phyloP scores from a whole-genome alignment of 2,797 vertebrate genomes.

The Craterocephalus amniculus region DNA sequence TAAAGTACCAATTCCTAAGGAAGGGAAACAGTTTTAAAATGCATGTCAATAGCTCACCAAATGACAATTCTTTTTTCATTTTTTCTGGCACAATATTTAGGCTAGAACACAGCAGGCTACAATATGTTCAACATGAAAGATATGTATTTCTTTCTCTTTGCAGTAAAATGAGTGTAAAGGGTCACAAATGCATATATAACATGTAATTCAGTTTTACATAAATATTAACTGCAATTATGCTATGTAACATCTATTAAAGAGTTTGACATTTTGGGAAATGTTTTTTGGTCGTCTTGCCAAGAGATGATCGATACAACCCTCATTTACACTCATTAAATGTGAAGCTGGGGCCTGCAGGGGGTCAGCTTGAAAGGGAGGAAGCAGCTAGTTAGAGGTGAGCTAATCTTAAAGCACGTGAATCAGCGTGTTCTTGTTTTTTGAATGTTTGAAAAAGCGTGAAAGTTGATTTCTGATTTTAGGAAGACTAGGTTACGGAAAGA shows the following conservation, averaged over 20 bases:
- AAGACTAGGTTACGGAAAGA: neutral
- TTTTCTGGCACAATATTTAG: neutral
- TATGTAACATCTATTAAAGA: neutral
- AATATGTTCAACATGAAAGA: neutral
- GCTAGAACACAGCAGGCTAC: neutral
- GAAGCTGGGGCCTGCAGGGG: neutral
- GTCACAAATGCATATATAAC: neutral
- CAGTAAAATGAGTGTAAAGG: neutral
- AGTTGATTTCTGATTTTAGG: neutral
- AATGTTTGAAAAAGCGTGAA: neutral
- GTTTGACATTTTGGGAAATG: slow-evolving; percentile 2
- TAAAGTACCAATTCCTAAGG: too few species aligned
- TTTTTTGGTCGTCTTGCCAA: neutral
- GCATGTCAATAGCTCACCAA: neutral
- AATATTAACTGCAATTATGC: neutral
- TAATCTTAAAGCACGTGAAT: neutral
- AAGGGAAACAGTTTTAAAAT: too few species aligned
- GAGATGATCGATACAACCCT: neutral
- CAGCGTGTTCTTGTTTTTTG: neutral
- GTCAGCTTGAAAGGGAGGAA: neutral
- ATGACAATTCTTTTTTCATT: neutral
- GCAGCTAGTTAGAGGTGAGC: neutral
- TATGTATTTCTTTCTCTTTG: neutral
- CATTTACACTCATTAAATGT: slow-evolving; percentile 1
- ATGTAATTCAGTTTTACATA: neutral